phyloP scores from a whole-genome alignment of 2,797 vertebrate genomes.

The Rhabdophis nuchalis region DNA sequence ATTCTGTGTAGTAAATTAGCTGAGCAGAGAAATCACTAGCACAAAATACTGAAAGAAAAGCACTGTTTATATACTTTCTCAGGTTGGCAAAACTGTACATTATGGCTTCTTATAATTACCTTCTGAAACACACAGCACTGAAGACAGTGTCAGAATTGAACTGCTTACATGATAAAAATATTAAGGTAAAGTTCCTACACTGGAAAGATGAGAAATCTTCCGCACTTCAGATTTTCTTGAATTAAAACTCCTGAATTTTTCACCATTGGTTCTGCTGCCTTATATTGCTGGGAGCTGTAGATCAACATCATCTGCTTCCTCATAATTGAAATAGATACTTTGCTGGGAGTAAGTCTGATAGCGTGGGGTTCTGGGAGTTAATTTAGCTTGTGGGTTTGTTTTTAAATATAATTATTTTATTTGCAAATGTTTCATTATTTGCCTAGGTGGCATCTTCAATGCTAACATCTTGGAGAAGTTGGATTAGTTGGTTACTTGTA shows the following conservation, averaged over 20 bases:
- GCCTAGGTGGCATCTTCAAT: neutral
- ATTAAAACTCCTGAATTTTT: neutral
- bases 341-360: neutral
- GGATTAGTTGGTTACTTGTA: neutral
- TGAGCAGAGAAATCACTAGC: neutral
- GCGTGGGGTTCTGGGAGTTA: neutral
- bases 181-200: neutral
- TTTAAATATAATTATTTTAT: neutral
- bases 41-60: neutral
- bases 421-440: neutral
- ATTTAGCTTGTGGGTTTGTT: neutral
- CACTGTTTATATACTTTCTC: neutral
- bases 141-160: neutral
- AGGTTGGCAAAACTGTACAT: neutral
- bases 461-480: neutral
- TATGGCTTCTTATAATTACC: neutral
- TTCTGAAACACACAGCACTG: neutral
- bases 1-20: conserved; percentile 2
- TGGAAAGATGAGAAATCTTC: neutral
- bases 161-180: neutral
- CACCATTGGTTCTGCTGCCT: neutral
- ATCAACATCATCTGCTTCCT: neutral
- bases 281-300: neutral
- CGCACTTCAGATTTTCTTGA: neutral
- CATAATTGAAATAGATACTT: neutral